phyloP scores from a whole-genome alignment of 23 tunicate species.

The Halocynthia roretzi region DNA sequence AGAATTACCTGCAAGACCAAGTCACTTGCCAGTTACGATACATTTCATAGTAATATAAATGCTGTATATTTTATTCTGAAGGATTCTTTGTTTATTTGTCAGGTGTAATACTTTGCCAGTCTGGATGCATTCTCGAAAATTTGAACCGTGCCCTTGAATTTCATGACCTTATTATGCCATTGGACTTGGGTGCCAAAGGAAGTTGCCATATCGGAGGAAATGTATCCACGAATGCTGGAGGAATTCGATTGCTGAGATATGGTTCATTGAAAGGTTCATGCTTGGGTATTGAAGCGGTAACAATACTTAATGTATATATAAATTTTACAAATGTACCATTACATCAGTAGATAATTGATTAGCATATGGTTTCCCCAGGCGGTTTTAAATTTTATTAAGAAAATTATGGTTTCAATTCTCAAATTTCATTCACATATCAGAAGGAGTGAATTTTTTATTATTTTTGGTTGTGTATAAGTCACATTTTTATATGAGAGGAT shows the following conservation, averaged over 20 bases:
- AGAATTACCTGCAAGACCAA: background rate
- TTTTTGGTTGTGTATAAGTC: too few relatives aligned
- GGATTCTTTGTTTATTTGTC: background rate
- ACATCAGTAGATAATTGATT: background rate
- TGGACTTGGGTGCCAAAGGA: conserved; percentile 97
- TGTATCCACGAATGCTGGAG: conserved; percentile 97
- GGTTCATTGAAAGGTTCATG: conserved; percentile 88
- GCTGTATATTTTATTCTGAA: too few relatives aligned
- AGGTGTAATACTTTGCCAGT: conserved; percentile 81
- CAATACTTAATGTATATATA: background rate
- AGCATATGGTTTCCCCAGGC: background rate
- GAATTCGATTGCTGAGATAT: conserved; percentile 83
- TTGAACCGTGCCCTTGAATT: conserved; percentile 32
- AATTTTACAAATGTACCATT: background rate
- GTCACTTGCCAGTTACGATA: background rate
- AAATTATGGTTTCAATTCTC: too few relatives aligned
- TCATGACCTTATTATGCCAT: conserved; percentile 59
- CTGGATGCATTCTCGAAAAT: conserved; percentile 86
- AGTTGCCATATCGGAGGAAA: conserved; percentile 99
- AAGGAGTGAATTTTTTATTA: too few relatives aligned
- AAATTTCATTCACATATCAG: too few relatives aligned
- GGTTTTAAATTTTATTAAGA: background rate
- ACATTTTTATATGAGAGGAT: too few relatives aligned
- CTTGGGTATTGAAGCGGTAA: conserved; percentile 88
- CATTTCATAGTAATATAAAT: background rate